Conservation (phyloP, 2,888 invertebrate genomes). For the Encarsia formosa region DNA sequence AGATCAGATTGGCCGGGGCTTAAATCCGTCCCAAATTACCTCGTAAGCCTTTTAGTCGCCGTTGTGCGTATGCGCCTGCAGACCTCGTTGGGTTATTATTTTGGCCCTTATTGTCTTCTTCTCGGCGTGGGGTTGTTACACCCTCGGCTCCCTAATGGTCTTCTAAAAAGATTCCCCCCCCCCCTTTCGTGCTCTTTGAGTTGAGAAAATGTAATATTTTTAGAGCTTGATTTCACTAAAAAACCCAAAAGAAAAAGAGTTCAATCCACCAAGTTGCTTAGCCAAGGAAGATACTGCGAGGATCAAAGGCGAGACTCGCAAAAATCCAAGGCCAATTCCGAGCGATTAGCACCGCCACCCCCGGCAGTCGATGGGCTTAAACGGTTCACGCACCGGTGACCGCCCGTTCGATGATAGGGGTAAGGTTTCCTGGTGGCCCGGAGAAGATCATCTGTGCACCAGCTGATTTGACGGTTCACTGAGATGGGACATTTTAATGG, state of each 20-base stretch:
- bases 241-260: no score
- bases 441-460: neutral
- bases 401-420: slow-evolving; percentile 45
- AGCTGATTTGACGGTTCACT: slow-evolving; percentile 26
- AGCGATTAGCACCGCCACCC: slow-evolving; percentile 42
- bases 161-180: slow-evolving; percentile 21
- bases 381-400: slow-evolving; percentile 52
- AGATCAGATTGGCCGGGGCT: slow-evolving; percentile 44
- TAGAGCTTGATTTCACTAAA: no score
- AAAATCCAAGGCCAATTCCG: slow-evolving; percentile 49
- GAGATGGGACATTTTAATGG: slow-evolving; percentile 27
- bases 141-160: slow-evolving; percentile 35
- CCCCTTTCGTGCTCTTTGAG: no score
- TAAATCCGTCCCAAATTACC: slow-evolving; percentile 49
- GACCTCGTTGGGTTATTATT: slow-evolving; percentile 19
- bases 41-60: slow-evolving; percentile 49
- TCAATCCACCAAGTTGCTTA: no score
- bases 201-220: no score
- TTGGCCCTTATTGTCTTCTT: slow-evolving; percentile 35
- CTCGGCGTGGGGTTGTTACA: slow-evolving; percentile 32
- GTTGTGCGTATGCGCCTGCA: slow-evolving; percentile 31
- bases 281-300: no score
- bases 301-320: slow-evolving; percentile 5
- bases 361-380: slow-evolving; percentile 46
- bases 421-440: slow-evolving; percentile 44